Evolutionary conservation across 2,797 vertebrate species (phyloP).

Genomic region (Hirundo rustica): DNA sequence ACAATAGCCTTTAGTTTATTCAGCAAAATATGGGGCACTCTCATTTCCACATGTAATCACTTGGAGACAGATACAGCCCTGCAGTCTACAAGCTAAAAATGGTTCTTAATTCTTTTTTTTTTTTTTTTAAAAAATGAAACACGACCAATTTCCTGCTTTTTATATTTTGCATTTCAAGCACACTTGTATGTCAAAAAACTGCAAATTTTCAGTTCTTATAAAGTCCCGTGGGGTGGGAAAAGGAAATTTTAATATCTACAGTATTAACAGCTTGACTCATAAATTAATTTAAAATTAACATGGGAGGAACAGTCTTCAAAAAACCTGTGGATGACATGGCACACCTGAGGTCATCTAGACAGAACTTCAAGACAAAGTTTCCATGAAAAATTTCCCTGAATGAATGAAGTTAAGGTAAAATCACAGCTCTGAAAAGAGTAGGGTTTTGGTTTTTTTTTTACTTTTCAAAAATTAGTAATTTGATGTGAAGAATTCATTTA

Average conservation of each 20-base stretch:
- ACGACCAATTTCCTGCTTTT: neutral
- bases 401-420: neutral
- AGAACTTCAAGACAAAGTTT: neutral
- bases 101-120: too few relatives aligned
- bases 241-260: neutral
- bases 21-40: neutral
- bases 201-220: neutral
- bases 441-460: neutral
- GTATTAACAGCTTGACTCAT: neutral
- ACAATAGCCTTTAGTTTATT: slow-evolving; percentile 2
- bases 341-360: neutral
- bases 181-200: neutral
- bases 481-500: neutral
- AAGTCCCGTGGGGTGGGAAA: accelerated
- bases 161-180: accelerated
- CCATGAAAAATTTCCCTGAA: neutral
- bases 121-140: neutral
- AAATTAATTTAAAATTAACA: neutral
- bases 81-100: neutral
- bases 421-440: neutral
- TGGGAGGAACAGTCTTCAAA: neutral
- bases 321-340: neutral
- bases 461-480: neutral
- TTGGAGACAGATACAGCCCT: neutral
- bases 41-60: neutral